Conservation (phyloP, 2,113 vertebrate genomes). For the Emydocephalus ijimae region DNA sequence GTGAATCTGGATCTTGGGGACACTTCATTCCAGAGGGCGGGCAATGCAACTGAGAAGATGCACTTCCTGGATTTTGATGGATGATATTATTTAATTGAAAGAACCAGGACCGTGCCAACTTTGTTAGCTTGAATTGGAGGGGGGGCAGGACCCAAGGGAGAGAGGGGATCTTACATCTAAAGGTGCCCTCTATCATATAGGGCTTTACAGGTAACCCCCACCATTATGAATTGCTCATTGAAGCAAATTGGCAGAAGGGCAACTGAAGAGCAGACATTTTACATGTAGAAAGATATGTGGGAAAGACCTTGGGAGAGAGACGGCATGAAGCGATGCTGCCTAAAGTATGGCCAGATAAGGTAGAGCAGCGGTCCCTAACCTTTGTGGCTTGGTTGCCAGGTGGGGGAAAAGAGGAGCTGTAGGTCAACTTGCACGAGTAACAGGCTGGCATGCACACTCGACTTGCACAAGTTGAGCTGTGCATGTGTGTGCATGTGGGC, state of each 20-base stretch:
- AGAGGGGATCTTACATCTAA: neutral
- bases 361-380: no score
- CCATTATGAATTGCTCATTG: neutral
- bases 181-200: neutral
- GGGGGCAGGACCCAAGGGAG: neutral
- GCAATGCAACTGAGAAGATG: neutral
- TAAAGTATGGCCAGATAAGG: neutral
- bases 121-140: neutral
- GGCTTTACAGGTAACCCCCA: neutral
- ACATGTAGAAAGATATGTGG: neutral
- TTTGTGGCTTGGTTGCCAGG: no score
- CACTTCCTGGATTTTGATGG: neutral
- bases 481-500: no score
- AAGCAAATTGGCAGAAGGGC: neutral
- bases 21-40: neutral
- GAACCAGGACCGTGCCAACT: neutral
- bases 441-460: no score
- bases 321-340: neutral
- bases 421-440: no score
- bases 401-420: no score
- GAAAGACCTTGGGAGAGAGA: neutral
- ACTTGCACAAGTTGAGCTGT: no score
- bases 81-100: neutral
- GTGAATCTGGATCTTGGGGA: neutral
- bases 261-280: neutral